phyloP scores from a whole-genome alignment of 1,140 invertebrate genomes.

The Steinernema feltiae region DNA sequence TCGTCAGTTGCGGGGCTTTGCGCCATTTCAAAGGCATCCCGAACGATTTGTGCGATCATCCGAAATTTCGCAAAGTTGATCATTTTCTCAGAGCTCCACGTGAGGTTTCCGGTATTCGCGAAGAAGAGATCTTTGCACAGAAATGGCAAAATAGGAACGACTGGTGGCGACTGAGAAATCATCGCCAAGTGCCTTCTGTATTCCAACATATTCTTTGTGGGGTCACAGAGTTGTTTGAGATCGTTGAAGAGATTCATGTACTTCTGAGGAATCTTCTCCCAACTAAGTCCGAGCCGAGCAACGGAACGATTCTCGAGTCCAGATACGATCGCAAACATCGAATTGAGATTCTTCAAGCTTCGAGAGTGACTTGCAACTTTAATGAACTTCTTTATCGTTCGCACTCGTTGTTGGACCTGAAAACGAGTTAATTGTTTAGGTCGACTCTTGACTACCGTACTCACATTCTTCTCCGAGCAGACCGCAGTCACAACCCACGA shows the following conservation, averaged over 20 bases:
- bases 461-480: slow-evolving; percentile 80
- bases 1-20: background rate
- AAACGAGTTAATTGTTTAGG: background rate
- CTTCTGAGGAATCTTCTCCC: slow-evolving; percentile 92
- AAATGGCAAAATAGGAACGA: slow-evolving; percentile 61
- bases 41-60: slow-evolving; percentile 72
- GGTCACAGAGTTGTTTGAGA: slow-evolving; percentile 65
- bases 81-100: slow-evolving; percentile 74
- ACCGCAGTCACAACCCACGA: slow-evolving; percentile 99
- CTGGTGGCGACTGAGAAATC: slow-evolving; percentile 58
- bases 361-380: slow-evolving; percentile 88
- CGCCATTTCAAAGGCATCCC: background rate
- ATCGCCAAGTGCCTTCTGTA: slow-evolving; percentile 83
- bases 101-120: slow-evolving; percentile 92
- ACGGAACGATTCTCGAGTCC: slow-evolving; percentile 91
- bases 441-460: background rate
- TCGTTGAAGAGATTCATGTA: slow-evolving; percentile 80
- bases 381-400: slow-evolving; percentile 98
- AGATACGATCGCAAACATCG: slow-evolving; percentile 97
- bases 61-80: slow-evolving; percentile 97
- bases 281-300: slow-evolving; percentile 78
- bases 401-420: slow-evolving; percentile 71
- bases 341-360: slow-evolving; percentile 98
- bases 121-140: slow-evolving; percentile 88
- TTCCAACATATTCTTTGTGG: slow-evolving; percentile 95